Evolutionary conservation across 2,797 vertebrate genomes (phyloP).

Genomic region (Xyrichtys novacula): DNA sequence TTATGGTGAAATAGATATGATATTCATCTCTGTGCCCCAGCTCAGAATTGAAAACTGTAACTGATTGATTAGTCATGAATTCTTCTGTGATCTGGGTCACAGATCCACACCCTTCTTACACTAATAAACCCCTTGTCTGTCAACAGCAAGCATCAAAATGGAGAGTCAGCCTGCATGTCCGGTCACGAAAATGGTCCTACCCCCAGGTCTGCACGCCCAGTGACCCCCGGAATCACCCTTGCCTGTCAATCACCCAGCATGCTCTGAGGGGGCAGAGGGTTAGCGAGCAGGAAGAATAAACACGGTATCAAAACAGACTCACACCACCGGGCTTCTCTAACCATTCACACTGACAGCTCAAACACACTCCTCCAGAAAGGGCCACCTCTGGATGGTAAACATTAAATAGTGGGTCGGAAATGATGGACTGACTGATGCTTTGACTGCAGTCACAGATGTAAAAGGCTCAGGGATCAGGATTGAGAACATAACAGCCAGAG

Average conservation of each 20-base stretch:
- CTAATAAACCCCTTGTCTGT: constrained; percentile 69
- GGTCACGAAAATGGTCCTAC: constrained; percentile 59
- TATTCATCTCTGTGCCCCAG: constrained; percentile 12
- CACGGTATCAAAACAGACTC: constrained; percentile 44
- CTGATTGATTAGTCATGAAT: constrained; percentile 29
- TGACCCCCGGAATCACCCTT: constrained; percentile 62
- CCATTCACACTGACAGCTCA: constrained; percentile 45
- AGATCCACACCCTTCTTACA: constrained; percentile 44
- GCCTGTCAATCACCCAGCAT: constrained; percentile 70
- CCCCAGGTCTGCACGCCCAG: constrained; percentile 48
- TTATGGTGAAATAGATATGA: constrained; percentile 18
- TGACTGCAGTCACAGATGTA: constrained; percentile 16
- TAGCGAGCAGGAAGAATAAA: constrained; percentile 57
- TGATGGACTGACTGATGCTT: constrained; percentile 22
- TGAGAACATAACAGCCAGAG: constrained; percentile 20
- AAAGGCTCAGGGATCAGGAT: constrained; percentile 19
- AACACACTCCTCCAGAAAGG: constrained; percentile 28
- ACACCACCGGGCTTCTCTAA: constrained; percentile 27
- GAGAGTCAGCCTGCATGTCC: constrained; percentile 55
- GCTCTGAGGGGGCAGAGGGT: constrained; percentile 25
- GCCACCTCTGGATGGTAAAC: constrained; percentile 22
- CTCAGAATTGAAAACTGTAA: constrained; percentile 33
- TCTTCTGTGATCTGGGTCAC: constrained; percentile 38
- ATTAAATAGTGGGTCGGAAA: constrained; percentile 27
- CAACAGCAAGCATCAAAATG: constrained; percentile 51